Conservation (phyloP, 2,113 vertebrate genomes). For the Upupa epops region DNA sequence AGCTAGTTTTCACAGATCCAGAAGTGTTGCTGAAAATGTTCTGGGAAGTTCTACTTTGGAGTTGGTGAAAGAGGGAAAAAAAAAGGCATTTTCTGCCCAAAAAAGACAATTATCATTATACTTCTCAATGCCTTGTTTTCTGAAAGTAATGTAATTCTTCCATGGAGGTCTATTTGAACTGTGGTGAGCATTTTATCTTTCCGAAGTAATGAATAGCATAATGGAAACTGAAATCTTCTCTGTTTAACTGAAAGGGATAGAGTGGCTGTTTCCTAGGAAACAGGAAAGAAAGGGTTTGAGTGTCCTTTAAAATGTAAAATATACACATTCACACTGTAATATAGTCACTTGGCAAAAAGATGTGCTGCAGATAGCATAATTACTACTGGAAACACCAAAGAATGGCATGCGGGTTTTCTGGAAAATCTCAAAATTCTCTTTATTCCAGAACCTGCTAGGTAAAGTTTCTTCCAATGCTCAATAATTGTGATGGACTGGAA, state of each 20-base stretch:
- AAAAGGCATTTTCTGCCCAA: not conserved
- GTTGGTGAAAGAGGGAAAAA: not conserved
- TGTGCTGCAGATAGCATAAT: not conserved
- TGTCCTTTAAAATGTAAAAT: conserved; percentile 31
- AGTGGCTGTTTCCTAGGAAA: conserved; percentile 44
- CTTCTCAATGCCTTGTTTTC: not conserved
- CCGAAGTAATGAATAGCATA: not conserved
- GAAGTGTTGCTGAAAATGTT: not conserved
- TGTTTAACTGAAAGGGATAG: not conserved
- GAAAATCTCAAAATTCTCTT: not conserved
- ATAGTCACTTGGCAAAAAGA: not conserved
- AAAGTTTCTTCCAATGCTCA: not conserved
- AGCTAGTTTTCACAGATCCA: not conserved
- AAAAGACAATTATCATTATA: not conserved
- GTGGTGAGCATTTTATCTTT: conserved; percentile 6
- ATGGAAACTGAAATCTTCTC: conserved; percentile 3
- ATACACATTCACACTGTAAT: not conserved
- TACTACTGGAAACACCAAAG: not conserved
- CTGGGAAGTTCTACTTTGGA: not conserved
- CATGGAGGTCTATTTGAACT: not conserved
- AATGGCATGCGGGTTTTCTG: not conserved
- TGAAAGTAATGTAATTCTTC: conserved; percentile 3
- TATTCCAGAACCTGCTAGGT: not conserved
- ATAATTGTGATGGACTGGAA: not conserved
- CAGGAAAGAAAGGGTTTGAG: conserved; percentile 3